Evolutionary conservation across 2,797 vertebrate species (phyloP), one percentile per base, ranked within the genome.

Genomic region (Hyperoplus lanceolatus): DNA sequence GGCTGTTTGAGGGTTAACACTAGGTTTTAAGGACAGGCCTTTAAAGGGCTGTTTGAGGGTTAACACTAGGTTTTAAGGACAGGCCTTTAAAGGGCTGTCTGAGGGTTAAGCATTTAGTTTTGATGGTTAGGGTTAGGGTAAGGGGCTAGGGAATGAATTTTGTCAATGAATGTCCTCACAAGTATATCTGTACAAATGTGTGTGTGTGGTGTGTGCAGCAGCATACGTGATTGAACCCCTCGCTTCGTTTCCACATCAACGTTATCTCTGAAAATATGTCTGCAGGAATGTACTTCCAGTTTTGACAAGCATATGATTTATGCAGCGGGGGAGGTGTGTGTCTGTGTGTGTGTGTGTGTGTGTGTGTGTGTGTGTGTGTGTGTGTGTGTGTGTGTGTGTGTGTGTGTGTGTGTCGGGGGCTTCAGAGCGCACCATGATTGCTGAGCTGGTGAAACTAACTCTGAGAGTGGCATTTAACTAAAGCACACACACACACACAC

Each of bases 251-350:
- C 75, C 80, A 59, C 67, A 57, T 78, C 62, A 61, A 45, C 43
- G 15, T 83, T 83, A 80, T 83, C 77, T 80, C 61, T 67, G 62
- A 70, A 80, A 88, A 76, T 76, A 82, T 73, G 79, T 71, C 74
- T 79, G 48, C 73, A 62, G 74, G 82, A 88, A 69, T 82, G 83
- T 60, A 75, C 69, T 58, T 69, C 82, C 71, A 3, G 8, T 76
- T 82, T 71, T 86, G 83, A 88, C 81, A 73, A 61, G 68, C 71
- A 64, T 65, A 79, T 86, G 65, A 86, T 91, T 89, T 83, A 85
- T 86, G 72, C 48, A 61, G 67, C 6, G 10, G 48, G 48, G 67
- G 42, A 8, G 73, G 29, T 29, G 29, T 29, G 29, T 29, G 29
- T 29, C 2, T 29, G 29, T 29, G 29, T 29, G 29, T 29, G 29